phyloP scores from a whole-genome alignment of 2,888 invertebrate species.

The Entomobrya multifasciata region DNA sequence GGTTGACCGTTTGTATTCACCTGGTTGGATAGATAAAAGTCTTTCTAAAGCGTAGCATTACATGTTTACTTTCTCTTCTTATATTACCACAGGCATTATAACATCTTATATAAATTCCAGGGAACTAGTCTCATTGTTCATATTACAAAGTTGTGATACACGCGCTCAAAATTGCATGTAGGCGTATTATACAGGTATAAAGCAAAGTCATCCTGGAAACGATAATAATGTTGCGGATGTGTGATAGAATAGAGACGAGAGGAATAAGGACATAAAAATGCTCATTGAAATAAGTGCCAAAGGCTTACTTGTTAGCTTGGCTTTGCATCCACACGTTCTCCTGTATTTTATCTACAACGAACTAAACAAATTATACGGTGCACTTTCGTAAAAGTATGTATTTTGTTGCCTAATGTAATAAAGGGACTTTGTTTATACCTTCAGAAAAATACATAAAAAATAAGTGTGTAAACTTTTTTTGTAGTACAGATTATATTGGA shows the following conservation, averaged over 20 bases:
- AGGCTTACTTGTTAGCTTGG: neutral
- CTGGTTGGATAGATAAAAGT: constrained; percentile 11
- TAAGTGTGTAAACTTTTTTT: neutral
- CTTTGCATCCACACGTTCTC: neutral
- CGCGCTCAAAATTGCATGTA: no score
- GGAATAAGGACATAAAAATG: no score
- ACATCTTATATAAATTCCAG: neutral
- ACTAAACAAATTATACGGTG: neutral
- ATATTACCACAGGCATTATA: neutral
- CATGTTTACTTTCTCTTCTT: neutral
- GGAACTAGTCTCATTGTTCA: neutral
- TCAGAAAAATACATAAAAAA: no score
- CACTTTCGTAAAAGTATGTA: neutral
- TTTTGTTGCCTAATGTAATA: no score
- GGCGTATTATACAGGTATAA: neutral
- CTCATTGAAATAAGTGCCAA: constrained; percentile 34
- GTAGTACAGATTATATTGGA: neutral
- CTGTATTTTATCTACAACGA: neutral
- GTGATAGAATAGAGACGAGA: neutral
- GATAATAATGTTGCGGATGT: neutral
- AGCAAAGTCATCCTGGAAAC: neutral
- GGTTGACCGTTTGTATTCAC: constrained; percentile 36
- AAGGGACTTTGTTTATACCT: no score
- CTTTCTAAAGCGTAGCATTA: neutral
- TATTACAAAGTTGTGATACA: no score